Evolutionary conservation across 2,797 vertebrate genomes (phyloP), one percentile per base, ranked within the genome.

Genomic region (Rhinophrynus dorsalis): DNA sequence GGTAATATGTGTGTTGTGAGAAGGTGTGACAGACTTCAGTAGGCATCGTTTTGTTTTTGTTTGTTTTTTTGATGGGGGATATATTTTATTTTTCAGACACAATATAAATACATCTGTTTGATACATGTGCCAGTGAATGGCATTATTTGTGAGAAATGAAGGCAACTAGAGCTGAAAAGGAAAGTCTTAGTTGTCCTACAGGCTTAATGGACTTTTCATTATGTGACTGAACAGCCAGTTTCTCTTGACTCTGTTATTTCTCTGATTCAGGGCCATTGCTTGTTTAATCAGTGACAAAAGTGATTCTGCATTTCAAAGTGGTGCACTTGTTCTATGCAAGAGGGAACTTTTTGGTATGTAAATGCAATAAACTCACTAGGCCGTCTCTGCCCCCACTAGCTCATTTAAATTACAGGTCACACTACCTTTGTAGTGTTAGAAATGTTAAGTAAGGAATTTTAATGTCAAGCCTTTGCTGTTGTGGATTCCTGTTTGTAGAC

Each of bases 281-380:
- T 71, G 72, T 62, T 74, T 59, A 52, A 30, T 1, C 72, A 58
- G 29, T 1, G 71, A 75, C 77, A 82, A 67, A 68, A 79, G 72
- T 67, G 65, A 71, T 2, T 63, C 44, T 1, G 59, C 77, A 76
- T 81, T 83, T 87, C 83, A 85, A 84, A 84, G 81, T 58, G 61
- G 6, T 51, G 56, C 65, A 78, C 65, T 80, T 50, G 75, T 62
- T 74, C 57, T 68, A 74, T 77, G 64, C 76, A 74, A 75, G 76
- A 77, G 75, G 72, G 68, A 66, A 73, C 56, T 74, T 76, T 80
- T 80, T 83, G 74, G 83, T 70, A 80, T 80, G 83, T 42, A 82
- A 83, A 86, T 80, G 18, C 75, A 29, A 77, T 68, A 21, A 57
- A 8, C 70, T 72, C 59, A 48, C 75, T 17, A 26, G 63, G 56